Evolutionary conservation across 2,113 vertebrate species (phyloP), one percentile per base, ranked within the genome.

Genomic region (Microtus pennsylvanicus): DNA sequence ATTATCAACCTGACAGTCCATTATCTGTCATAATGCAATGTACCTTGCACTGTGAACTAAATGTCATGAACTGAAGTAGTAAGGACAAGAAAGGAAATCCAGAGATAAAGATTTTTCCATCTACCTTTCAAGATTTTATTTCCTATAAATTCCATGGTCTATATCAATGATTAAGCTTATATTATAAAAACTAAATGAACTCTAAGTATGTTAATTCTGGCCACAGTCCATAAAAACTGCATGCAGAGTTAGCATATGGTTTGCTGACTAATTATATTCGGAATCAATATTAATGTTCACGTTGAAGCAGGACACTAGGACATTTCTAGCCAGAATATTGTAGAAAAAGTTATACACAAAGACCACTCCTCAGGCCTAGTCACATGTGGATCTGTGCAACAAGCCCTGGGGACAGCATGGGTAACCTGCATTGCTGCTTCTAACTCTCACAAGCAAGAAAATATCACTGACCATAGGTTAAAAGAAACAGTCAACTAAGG

Each of bases 21-120:
- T 93, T 88, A 90, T 93, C 65, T 94, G 85, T 89, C 67, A 86
- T 77, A 95, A 91, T 89, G 42, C 28, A 86, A 90, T 45, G 52
- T 86, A 24, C 35, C 65, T 63, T 75, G 24, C 21, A 94, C 22
- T 74, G 42, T 83, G 74, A 96, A 91, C 19, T 86, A 7, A 75
- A 89, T 80, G 42, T 86, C 52, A 96, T 86, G 28, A 92, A 91
- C 38, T 65, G 45, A 93, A n/a, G 70, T 14, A 91, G 45, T 94
- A n/a, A 96, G 70, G 90, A 93, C 13, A 87, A 78, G 61, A 35
- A 89, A 0, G 86, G 19, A 90, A 83, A 89, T 55, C 11, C 52
- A 91, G n/a, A 83, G 69, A 87, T 21, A 70, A 0, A 55, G 21
- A 75, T 87, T 96, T 61, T 91, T 87, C 45, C 3, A 90, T 35